Base-by-base conservation (phyloP, 2,888 invertebrate species). In the Andrena minutula region DNA sequence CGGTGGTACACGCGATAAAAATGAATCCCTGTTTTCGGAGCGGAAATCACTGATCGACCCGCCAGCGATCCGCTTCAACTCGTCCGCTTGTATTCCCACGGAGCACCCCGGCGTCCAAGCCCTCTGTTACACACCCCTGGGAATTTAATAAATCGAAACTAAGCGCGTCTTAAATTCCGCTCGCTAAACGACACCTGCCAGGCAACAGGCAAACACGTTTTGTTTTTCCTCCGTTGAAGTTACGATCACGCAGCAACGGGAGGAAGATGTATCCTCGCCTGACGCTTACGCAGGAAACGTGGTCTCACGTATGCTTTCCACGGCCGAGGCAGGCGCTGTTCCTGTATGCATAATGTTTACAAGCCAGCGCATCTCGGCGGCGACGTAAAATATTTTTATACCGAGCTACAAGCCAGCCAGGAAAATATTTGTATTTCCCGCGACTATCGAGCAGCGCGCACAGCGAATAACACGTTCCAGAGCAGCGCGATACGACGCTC, bases 311-410 rank as follows among this genome's bases (percentile, higher is more conserved):
- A 75, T 71, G 66, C 72, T 66, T 32, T 51, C 64, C 68, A 56
- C 65, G 51, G n/a, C 63, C 35, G 16, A 16, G 26, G 49, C 8
- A 23, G 12, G 12, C 8, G n/a, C 68, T 65, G 64, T 51, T 75
- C 60, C 75, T 10, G 63, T 71, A 76, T 76, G 79, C 82, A 82
- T 76, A 68, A 82, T 79, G 81, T 74, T 85, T 77, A 84, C 74
- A 84, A 81, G 84, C 75, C 32, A 49, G 65, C 58, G 68, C 30
- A 26, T 28, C 69, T 80, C 70, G 74, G 20, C 26, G 66, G 69
- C 60, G 72, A 72, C 80, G 71, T 84, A 75, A 85, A 85, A 81
- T 84, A 81, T 84, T 83, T 84, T 81, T 78, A 73, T 71, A 77
- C 65, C 77, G 47, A 65, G n/a, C 60, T 49, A 61, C 56, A 53